Base-by-base conservation (phyloP, 2,888 invertebrate species). In the Chorisops tibialis region DNA sequence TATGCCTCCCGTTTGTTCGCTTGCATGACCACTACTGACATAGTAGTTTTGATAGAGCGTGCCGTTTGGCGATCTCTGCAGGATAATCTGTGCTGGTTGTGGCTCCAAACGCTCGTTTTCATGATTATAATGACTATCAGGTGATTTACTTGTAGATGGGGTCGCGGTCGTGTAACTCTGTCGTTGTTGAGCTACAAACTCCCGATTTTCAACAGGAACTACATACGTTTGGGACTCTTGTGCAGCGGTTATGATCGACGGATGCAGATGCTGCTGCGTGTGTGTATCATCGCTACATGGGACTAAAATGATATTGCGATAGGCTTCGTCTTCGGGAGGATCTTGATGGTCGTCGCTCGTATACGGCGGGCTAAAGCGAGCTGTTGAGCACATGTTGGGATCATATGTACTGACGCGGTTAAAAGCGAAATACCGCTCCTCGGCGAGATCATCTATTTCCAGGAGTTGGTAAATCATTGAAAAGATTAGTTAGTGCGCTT, bases 351-450 rank as follows among this genome's bases (percentile, higher is more conserved):
- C 39, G 4, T 38, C 50, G 14, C 18, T 54, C 19, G 11, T 37
- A 22, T 47, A 60, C 14, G 60, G 60, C 7, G 60, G 60, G 30
- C 66, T 66, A 41, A 68, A 69, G 2, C 64, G 64, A 0, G 68
- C 68, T 9, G 68, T 67, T 3, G 68, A 67, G 24, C 68, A 68
- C 67, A 68, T 67, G 48, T 68, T 69, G 3, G 68, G 67, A 56
- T 69, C 69, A 19, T 67, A 69, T 2, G 60, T 30, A 49, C 60
- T 60, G 18, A 60, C 37, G 18, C 60, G 19, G 16, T 59, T 47
- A 38, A 37, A 59, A 6, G 59, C 59, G 37, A 47, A 59, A 19
- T 59, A 56, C 16, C 43, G 43, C 16, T 56, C 30, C 9, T 56
- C 56, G n/a, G 43, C 30, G 4, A 6, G 3, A 12, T n/a, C 35